Conservation (phyloP, 2,113 vertebrate genomes). For the Etia nguti region DNA sequence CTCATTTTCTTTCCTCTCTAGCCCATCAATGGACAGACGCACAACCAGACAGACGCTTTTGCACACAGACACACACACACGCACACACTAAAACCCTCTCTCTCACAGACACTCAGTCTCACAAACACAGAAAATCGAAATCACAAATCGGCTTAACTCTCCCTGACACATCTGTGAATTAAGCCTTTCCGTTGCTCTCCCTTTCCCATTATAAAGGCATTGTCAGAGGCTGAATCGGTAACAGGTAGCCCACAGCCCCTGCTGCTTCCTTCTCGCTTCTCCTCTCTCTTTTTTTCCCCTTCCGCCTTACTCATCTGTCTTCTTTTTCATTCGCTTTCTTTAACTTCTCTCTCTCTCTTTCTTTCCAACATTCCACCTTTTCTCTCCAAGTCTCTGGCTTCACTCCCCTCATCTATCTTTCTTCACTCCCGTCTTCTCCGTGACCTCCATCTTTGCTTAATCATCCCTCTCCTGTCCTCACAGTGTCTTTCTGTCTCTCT, state of each 20-base stretch:
- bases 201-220: constrained; percentile 66
- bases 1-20: constrained; percentile 27
- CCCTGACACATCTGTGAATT: constrained; percentile 70
- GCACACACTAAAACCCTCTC: constrained; percentile 2
- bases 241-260: constrained; percentile 61
- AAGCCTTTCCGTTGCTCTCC: constrained; percentile 67
- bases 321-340: background rate
- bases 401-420: background rate
- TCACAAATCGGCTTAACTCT: constrained; percentile 75
- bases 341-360: background rate
- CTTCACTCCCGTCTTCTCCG: background rate
- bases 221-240: constrained; percentile 63
- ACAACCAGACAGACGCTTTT: background rate
- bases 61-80: constrained; percentile 2
- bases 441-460: constrained; percentile 48
- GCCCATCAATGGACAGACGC: constrained; percentile 12
- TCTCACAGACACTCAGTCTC: constrained; percentile 57
- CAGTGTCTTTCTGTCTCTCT: background rate
- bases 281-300: background rate
- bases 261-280: constrained; percentile 9
- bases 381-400: background rate
- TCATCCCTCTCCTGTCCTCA: constrained; percentile 26
- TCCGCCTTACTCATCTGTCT: background rate
- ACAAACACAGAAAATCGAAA: constrained; percentile 73
- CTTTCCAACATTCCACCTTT: background rate